Evolutionary conservation across 2,113 vertebrate species (phyloP).

Genomic region (Bos indicus): DNA sequence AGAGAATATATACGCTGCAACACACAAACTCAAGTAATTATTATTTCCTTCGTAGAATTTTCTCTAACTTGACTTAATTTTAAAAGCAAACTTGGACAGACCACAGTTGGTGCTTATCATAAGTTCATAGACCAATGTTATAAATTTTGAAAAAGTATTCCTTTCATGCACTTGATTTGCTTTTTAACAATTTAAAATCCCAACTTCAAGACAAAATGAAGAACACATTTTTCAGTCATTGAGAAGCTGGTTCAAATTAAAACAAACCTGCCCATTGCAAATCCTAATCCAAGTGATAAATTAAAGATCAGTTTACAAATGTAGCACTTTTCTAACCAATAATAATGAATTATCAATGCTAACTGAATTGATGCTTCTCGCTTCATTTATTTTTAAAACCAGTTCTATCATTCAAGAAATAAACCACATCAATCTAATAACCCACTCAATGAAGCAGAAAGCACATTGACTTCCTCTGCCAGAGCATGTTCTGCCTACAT

Average conservation of each 20-base stretch:
- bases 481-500: slow-evolving; percentile 75
- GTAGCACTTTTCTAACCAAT: slow-evolving; percentile 82
- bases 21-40: slow-evolving; percentile 26
- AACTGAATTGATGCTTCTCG: slow-evolving; percentile 79
- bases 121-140: slow-evolving; percentile 53
- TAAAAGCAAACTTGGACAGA: slow-evolving; percentile 30
- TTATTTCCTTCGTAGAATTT: slow-evolving; percentile 21
- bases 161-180: slow-evolving; percentile 61
- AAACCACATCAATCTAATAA: slow-evolving; percentile 85
- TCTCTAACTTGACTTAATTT: slow-evolving; percentile 43
- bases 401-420: slow-evolving; percentile 80
- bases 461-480: slow-evolving; percentile 76
- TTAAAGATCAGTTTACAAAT: slow-evolving; percentile 80
- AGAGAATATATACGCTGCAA: not conserved
- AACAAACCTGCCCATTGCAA: slow-evolving; percentile 80
- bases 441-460: slow-evolving; percentile 82
- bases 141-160: slow-evolving; percentile 48
- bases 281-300: slow-evolving; percentile 81
- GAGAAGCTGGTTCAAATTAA: slow-evolving; percentile 80
- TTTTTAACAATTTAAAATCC: slow-evolving; percentile 52
- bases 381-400: slow-evolving; percentile 85
- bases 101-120: slow-evolving; percentile 31
- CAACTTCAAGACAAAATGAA: slow-evolving; percentile 78
- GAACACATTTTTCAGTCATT: slow-evolving; percentile 86
- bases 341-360: slow-evolving; percentile 84